Percentiles rank a stretch among this genome's conserved stretches.
phyloP scores from a whole-genome alignment of 2,113 vertebrate species.

The Caranx melampygus region DNA sequence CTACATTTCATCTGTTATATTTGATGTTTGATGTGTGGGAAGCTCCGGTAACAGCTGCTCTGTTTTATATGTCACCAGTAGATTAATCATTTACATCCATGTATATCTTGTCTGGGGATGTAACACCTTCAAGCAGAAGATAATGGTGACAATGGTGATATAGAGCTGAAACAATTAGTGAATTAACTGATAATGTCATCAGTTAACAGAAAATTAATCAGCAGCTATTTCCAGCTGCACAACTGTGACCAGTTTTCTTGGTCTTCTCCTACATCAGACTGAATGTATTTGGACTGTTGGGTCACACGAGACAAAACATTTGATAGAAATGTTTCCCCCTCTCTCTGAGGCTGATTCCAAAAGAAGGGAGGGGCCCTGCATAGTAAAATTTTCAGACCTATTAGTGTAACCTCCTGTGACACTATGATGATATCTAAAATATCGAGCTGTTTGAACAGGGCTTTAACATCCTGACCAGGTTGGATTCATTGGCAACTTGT shows the following conservation, averaged over 20 bases:
- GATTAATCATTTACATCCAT: neutral
- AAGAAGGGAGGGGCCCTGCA: too few species aligned
- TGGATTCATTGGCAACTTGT: too few species aligned
- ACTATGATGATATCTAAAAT: too few species aligned
- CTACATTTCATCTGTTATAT: neutral
- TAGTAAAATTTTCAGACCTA: too few species aligned
- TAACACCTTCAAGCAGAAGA: neutral
- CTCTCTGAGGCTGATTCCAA: too few species aligned
- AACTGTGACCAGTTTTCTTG: neutral
- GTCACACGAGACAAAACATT: neutral
- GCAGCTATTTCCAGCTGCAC: neutral
- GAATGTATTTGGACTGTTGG: neutral
- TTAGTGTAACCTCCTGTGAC: too few species aligned
- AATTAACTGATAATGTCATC: neutral
- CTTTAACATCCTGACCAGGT: too few species aligned
- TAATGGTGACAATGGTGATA: neutral
- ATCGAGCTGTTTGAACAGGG: too few species aligned
- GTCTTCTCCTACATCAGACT: neutral
- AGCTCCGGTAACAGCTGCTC: neutral
- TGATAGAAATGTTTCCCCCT: too few species aligned
- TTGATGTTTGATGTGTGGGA: neutral
- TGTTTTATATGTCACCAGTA: neutral
- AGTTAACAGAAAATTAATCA: neutral
- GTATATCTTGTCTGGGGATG: neutral
- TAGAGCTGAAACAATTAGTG: neutral